Evolutionary conservation across 2,113 vertebrate genomes (phyloP), one percentile per base, ranked within the genome.

Genomic region (Neolamprologus kungweensis): DNA sequence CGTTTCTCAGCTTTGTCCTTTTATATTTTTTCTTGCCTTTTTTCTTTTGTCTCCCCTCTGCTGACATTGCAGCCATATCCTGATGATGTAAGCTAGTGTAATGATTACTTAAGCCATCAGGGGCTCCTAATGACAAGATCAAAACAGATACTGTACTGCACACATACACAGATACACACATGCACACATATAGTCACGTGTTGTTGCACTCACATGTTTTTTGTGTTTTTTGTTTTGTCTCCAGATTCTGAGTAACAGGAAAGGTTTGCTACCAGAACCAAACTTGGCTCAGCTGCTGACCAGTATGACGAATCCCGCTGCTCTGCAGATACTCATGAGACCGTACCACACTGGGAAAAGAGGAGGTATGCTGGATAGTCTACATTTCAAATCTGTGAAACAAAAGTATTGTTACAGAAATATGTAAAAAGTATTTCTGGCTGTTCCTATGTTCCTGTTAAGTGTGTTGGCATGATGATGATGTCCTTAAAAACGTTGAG

Each of bases 231-330:
- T 96, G 45, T 96, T 3, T 94, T 7, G 94, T 82, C 23, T 12
- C 23, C 94, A 99, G 98, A 97, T 98, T 96, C 96, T 97, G 92
- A 98, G 97, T 93, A 98, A 96, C 57, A 98, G 97, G 93, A 99
- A 99, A 91, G 99, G 98, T 12, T 96, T 99, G 81, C 96, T 99
- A 57, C 98, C 98, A 58, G 98, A 99, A 91, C 99, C 99, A 19
- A 99, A 97, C 81, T 95, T 98, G 4, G 96, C 97, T 54, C 98
- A 99, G 96, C 97, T 99, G 80, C 95, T 99, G 96, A 99, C 97
- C 85, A 99, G 98, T 90, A 97, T 99, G 85, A 98, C 97, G 88
- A 99, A 98, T 9, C 99, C 99, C 7, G 98, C 98, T 3, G 97
- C 98, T 96, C 90, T 99, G 87, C 98, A 99, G 86, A 97, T 99